Evolutionary conservation across 2,888 invertebrate genomes (phyloP), one percentile per base, ranked within the genome.

Genomic region (Subacronicta megacephala): DNA sequence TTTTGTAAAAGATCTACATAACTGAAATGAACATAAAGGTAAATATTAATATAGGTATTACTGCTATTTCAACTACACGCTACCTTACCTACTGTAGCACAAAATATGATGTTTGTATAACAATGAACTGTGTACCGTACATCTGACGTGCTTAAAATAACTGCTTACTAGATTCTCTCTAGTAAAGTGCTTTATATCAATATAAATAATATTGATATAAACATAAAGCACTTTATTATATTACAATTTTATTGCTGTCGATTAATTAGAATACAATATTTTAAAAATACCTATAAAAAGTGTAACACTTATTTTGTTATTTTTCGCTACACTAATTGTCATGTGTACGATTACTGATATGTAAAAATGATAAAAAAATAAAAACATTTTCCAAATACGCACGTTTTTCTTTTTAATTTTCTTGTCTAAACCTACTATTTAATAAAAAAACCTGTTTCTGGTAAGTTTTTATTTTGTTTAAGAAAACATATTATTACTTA

Each of bases 321-420:
- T 72, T 68, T 79, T 80, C 80, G 78, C 75, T 76, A 80, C 77
- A 78, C 74, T 74, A 78, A n/a, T 53, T 44, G 64, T 77, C 67
- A 80, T 80, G 31, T 80, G 75, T 84, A 82, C 71, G 69, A 79
- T 70, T 79, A 70, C 23, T 80, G 79, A 70, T 76, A 79, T 83
- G 77, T 84, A 79, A 82, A 78, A 78, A 76, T 70, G 58, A 78
- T 72, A 73, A 75, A 71, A 62, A 80, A 76, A 76, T 78, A 82
- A 82, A 84, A 78, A 77, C 77, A 75, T 83, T 87, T 87, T 86
- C 81, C 64, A 84, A 81, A 68, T 70, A 74, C 38, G 12, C 7
- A 0, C n/a, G 0, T 26, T n/a, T 12, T 33, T 35, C 36, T n/a
- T 46, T 15, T n/a, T 35, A 13, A 9, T 26, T 2, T 10, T 33